phyloP scores from a whole-genome alignment of 92 coral and sea anemone genomes.

The Palythoa caribaeorum region DNA sequence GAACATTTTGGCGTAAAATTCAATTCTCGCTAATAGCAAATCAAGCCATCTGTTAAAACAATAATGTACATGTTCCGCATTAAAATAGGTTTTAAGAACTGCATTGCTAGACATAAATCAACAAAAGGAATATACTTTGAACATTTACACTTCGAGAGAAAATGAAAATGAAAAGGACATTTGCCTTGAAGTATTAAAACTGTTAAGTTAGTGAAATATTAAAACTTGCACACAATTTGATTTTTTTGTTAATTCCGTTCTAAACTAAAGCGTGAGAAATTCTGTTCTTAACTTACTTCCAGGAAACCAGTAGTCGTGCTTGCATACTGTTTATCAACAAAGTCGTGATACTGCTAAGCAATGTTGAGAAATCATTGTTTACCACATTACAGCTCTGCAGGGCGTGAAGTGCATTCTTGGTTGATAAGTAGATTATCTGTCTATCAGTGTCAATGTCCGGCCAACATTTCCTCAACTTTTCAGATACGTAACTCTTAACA shows the following conservation, averaged over 20 bases:
- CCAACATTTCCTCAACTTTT: constrained; percentile 36
- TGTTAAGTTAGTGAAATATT: too few species aligned
- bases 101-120: too few species aligned
- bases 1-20: constrained; percentile 15
- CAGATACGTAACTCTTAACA: constrained; percentile 11
- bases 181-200: too few species aligned
- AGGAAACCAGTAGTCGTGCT: constrained; percentile 34
- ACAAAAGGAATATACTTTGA: background rate
- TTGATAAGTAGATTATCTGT: constrained; percentile 45
- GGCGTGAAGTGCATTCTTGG: constrained; percentile 15
- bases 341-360: constrained; percentile 23
- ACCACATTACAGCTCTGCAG: background rate
- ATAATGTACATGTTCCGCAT: background rate
- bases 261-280: background rate
- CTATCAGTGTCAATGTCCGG: constrained; percentile 17
- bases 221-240: too few species aligned
- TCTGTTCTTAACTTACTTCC: constrained; percentile 25
- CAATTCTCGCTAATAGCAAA: background rate
- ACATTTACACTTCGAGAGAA: background rate
- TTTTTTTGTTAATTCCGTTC: background rate
- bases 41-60: constrained; percentile 32
- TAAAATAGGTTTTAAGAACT: background rate
- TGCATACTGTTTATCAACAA: constrained; percentile 43
- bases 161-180: background rate
- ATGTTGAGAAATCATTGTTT: constrained; percentile 2